Evolutionary conservation across 2,113 vertebrate genomes (phyloP).

Genomic region (Puffinus mauretanicus): DNA sequence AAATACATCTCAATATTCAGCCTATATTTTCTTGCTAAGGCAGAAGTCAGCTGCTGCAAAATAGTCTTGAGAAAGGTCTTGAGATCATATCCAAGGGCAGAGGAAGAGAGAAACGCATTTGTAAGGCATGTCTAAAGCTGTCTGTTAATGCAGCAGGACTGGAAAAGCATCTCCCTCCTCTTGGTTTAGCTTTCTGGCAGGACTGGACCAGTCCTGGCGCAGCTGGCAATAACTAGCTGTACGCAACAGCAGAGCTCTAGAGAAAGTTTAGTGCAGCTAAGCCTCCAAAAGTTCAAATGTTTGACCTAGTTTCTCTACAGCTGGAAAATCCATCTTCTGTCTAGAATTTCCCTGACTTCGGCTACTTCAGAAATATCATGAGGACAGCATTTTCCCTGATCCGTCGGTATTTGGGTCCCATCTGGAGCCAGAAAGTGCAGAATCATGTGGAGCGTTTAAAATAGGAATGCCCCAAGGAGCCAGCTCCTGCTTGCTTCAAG

Average conservation of each 20-base stretch:
- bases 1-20: background rate
- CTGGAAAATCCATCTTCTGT: slow-evolving; percentile 48
- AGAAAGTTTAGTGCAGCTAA: background rate
- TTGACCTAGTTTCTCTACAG: slow-evolving; percentile 41
- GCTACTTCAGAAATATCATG: slow-evolving; percentile 2
- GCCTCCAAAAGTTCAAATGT: background rate
- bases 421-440: slow-evolving; percentile 33
- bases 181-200: background rate
- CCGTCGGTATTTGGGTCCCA: background rate
- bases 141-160: background rate
- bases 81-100: background rate
- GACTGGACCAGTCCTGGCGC: background rate
- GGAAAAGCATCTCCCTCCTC: background rate
- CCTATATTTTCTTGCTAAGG: background rate
- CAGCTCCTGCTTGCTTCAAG: background rate
- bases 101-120: background rate
- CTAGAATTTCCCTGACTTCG: slow-evolving; percentile 44
- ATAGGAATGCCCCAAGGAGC: background rate
- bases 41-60: background rate
- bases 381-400: slow-evolving; percentile 26
- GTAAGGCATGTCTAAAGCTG: background rate
- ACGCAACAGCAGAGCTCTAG: background rate
- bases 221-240: background rate
- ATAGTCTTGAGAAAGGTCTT: background rate
- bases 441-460: background rate